Evolutionary conservation across 2,888 invertebrate genomes (phyloP).

Genomic region (Epinotia ramella): DNA sequence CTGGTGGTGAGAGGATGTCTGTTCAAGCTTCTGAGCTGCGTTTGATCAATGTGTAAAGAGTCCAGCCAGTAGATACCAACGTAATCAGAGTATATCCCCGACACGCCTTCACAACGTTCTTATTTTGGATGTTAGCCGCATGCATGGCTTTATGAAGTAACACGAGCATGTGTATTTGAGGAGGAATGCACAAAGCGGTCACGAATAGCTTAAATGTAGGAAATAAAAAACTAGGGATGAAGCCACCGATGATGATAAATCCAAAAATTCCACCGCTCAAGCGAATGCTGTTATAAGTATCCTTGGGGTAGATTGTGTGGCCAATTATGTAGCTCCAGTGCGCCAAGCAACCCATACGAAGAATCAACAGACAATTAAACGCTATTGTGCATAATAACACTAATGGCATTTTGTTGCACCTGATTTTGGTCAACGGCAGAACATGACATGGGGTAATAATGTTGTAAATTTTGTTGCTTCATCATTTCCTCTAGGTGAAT

Average conservation of each 20-base stretch:
- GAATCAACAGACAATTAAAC: slow-evolving; percentile 24
- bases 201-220: slow-evolving; percentile 26
- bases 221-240: slow-evolving; percentile 34
- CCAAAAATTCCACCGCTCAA: slow-evolving; percentile 28
- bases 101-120: slow-evolving; percentile 22
- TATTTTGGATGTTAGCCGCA: slow-evolving; percentile 11
- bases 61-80: slow-evolving; percentile 30
- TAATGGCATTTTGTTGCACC: slow-evolving; percentile 28
- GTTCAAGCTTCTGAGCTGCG: background rate
- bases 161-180: slow-evolving; percentile 37
- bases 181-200: slow-evolving; percentile 36
- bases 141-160: slow-evolving; percentile 28
- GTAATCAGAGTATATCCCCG: slow-evolving; percentile 31
- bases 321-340: slow-evolving; percentile 48
- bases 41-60: slow-evolving; percentile 23
- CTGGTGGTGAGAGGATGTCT: background rate
- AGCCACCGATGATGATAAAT: slow-evolving; percentile 30
- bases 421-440: background rate
- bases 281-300: slow-evolving; percentile 18
- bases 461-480: background rate
- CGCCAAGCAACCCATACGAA: slow-evolving; percentile 40
- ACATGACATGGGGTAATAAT: background rate
- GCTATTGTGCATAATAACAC: slow-evolving; percentile 28
- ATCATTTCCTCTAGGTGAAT: background rate
- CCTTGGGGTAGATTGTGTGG: slow-evolving; percentile 27